Evolutionary conservation across 2,797 vertebrate species (phyloP), one percentile per base, ranked within the genome.

Genomic region (Gambusia yucatana): DNA sequence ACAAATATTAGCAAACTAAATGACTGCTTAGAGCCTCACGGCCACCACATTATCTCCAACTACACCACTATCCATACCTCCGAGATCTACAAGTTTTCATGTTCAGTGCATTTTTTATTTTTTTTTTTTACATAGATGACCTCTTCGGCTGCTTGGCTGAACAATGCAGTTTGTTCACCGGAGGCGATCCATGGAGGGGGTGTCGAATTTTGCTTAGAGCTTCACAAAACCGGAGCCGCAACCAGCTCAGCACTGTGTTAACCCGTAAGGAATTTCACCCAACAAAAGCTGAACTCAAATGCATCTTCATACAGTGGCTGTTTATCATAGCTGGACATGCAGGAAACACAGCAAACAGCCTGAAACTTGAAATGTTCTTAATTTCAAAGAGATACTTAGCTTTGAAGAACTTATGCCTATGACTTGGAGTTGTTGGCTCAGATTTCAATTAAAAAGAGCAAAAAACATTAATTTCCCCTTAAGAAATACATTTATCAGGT

Each of bases 181-280:
- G 61, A 61, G 61, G 36, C 33, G 25, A 48, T 72, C 4, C 61
- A 4, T 48, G 70, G 73, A 81, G 69, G 22, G 10, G 69, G 73
- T 74, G 77, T 85, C 67, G 30, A 39, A 77, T 83, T 85, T 67
- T 83, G 86, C 80, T 82, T 71, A 76, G 67, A 36, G 65, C 61
- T 75, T 82, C 77, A 84, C 77, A 82, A 82, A 79, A 73, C 61
- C 61, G 44, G 73, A 73, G 76, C 78, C 17, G 81, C 75, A 79
- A 73, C 79, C 72, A 76, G 72, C 71, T 85, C 82, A 80, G 78
- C 71, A 9, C 69, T 65, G 33, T 39, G 57, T 74, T 78, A 77
- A 81, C 73, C 77, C 69, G 7, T 4, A 4, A 84, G 61, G 43
- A 82, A 73, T 57, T 74, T 9, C n/a, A 76, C 46, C 61, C 73